phyloP scores from a whole-genome alignment of 1,140 invertebrate genomes.

The Sweltsa coloradensis region DNA sequence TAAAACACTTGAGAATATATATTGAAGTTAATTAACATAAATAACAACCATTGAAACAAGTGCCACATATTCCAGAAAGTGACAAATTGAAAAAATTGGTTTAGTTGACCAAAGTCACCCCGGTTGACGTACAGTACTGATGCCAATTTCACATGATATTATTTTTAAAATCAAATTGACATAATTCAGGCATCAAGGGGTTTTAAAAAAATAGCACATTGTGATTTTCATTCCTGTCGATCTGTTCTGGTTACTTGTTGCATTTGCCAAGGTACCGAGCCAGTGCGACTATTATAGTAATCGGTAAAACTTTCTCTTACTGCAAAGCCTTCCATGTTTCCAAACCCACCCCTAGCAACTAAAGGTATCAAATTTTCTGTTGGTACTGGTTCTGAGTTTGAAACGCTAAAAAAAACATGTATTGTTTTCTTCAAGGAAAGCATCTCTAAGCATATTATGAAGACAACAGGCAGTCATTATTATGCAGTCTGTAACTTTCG shows the following conservation, averaged over 20 bases:
- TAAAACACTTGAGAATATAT: too few species aligned
- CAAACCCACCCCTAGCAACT: conserved; percentile 12
- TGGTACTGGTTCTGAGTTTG: neutral
- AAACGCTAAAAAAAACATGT: conserved; percentile 2
- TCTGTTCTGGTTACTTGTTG: conserved; percentile 4
- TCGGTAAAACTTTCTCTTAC: conserved; percentile 9
- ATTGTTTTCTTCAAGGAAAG: conserved; percentile 9
- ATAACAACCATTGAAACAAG: too few species aligned
- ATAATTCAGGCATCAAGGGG: too few species aligned
- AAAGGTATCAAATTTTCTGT: conserved; percentile 13
- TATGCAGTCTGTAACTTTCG: conserved; percentile 3
- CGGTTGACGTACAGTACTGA: too few species aligned
- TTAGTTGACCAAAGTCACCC: neutral
- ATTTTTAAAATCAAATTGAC: neutral
- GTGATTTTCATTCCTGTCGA: conserved; percentile 4
- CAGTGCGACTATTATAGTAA: conserved; percentile 4
- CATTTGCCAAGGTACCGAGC: conserved; percentile 9
- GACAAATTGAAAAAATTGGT: too few species aligned
- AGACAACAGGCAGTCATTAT: conserved; percentile 7
- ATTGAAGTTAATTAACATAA: too few species aligned
- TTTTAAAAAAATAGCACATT: neutral
- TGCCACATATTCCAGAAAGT: too few species aligned
- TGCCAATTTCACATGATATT: neutral
- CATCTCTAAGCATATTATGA: conserved; percentile 14
- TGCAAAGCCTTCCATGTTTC: neutral